A percentile compares a stretch with the other conserved stretches of the same genome.
Conservation (phyloP, 2,888 invertebrate genomes). For the Lasioglossum figueresi region DNA sequence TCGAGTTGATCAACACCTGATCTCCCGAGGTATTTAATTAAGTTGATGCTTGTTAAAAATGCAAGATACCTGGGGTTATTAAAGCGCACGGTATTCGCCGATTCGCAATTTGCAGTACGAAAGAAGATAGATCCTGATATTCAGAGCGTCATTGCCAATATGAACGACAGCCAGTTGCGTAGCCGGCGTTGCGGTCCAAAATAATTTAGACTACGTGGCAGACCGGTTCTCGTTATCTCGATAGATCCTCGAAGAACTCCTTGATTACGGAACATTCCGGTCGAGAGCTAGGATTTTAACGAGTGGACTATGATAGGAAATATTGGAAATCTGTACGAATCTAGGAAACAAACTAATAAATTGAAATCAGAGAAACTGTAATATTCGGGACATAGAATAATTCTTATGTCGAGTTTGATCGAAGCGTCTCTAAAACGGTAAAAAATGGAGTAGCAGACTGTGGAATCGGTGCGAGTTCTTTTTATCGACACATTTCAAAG, state of each 20-base stretch:
- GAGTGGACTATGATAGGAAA: slow-evolving; percentile 4
- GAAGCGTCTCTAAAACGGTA: too few relatives aligned
- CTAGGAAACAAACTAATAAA: background rate
- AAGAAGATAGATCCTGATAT: slow-evolving; percentile 38
- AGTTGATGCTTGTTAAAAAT: slow-evolving; percentile 35
- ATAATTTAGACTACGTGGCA: slow-evolving; percentile 51
- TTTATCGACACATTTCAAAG: background rate
- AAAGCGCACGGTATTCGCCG: background rate
- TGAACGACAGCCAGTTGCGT: slow-evolving; percentile 48
- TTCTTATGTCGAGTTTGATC: too few relatives aligned
- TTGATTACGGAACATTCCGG: slow-evolving; percentile 54
- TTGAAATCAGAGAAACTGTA: too few relatives aligned
- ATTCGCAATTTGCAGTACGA: background rate
- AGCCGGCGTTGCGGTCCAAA: slow-evolving; percentile 50
- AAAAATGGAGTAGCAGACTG: too few relatives aligned
- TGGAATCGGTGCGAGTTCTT: too few relatives aligned
- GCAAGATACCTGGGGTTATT: background rate
- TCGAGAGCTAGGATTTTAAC: slow-evolving; percentile 50
- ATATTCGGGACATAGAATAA: too few relatives aligned
- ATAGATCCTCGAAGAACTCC: slow-evolving; percentile 50
- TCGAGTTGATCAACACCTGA: slow-evolving; percentile 37
- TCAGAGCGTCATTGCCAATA: slow-evolving; percentile 47
- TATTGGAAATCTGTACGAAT: background rate
- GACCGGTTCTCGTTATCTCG: slow-evolving; percentile 67
- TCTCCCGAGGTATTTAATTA: slow-evolving; percentile 25